Base-by-base conservation (phyloP, 37 sponge, comb jelly and placozoan genomes). In the Diacarnus erythraeanus region DNA sequence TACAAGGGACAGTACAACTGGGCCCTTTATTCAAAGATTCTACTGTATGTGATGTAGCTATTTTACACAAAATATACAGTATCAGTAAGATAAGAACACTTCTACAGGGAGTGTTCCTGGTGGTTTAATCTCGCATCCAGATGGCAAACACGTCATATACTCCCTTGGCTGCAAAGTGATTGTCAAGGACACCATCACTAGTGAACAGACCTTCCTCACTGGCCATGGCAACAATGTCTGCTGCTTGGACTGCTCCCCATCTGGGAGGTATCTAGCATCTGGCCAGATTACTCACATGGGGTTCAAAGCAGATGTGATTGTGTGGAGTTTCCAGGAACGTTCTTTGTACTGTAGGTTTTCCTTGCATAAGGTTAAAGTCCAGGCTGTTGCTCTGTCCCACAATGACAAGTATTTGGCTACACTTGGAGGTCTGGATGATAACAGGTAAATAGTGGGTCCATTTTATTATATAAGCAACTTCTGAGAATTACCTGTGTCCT, bases 231-330 rank as follows among this genome's bases (percentile, higher is more conserved):
- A 93, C 83, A 80, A 88, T 44, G 82, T 98, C 17, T 93, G 94
- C n/a, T 95, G 96, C 61, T 38, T 98, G 6, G 86, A 94, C 30
- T 86, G 94, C 59, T 94, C 95, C 34, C 66, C 75, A 23, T 89
- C 90, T 3, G 97, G 97, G 17, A 17, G 58, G 17, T 97, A 82
- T 64, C 59, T 97, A 1, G 97, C 95, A 9, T 97, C 97, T 33
- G 97, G 97, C 0, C 97, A 97, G 77, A 82, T 91, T 10, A 95
- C 99, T 0, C 90, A 93, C 92, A 98, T 98, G 99, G 99, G 99
- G 18, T 98, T 98, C 88, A 95, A 93, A 77, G 99, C 99, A 70
- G 99, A 98, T 59, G 94, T 96, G 15, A 98, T 98, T 78, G 83
- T 98, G 70, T 98, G 99, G 99, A 79, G 78, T 37, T 98, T 93